phyloP scores from a whole-genome alignment of 2,113 vertebrate genomes.

The Dissostichus mawsoni region DNA sequence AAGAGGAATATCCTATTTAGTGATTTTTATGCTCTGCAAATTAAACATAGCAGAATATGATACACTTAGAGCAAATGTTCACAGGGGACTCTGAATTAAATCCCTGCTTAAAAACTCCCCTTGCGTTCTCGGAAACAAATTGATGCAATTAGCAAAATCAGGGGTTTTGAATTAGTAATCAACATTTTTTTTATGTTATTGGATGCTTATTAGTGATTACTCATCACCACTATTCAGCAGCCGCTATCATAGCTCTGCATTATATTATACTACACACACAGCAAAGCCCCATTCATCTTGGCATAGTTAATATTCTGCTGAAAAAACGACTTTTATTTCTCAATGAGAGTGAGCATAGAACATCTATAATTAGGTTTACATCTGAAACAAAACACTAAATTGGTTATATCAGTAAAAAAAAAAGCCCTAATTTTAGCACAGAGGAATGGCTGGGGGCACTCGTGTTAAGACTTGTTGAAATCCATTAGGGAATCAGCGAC shows the following conservation, averaged over 20 bases:
- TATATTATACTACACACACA: conserved; percentile 34
- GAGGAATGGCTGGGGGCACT: conserved; percentile 35
- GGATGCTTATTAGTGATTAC: conserved; percentile 58
- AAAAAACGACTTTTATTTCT: conserved; percentile 40
- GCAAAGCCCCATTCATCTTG: conserved; percentile 16
- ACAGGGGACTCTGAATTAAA: conserved; percentile 48
- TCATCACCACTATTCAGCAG: conserved; percentile 58
- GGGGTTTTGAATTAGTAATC: conserved; percentile 61
- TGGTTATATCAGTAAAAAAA: conserved; percentile 27
- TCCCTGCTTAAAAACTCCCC: conserved; percentile 37
- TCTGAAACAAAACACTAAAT: conserved; percentile 49
- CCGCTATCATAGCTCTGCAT: conserved; percentile 51
- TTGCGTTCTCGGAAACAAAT: conserved; percentile 49
- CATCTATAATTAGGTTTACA: conserved; percentile 55
- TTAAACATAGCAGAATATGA: conserved; percentile 37
- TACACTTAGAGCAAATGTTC: conserved; percentile 38
- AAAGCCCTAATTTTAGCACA: conserved; percentile 36
- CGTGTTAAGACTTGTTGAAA: conserved; percentile 66
- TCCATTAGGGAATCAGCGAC: conserved; percentile 66
- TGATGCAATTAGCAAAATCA: conserved; percentile 61
- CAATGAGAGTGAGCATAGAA: conserved; percentile 18
- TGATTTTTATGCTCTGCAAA: conserved; percentile 12
- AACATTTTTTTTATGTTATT: conserved; percentile 53
- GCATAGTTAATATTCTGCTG: conserved; percentile 23
- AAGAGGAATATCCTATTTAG: conserved; percentile 31